phyloP scores from a whole-genome alignment of 2,888 invertebrate species.

The Perizoma affinitatum region DNA sequence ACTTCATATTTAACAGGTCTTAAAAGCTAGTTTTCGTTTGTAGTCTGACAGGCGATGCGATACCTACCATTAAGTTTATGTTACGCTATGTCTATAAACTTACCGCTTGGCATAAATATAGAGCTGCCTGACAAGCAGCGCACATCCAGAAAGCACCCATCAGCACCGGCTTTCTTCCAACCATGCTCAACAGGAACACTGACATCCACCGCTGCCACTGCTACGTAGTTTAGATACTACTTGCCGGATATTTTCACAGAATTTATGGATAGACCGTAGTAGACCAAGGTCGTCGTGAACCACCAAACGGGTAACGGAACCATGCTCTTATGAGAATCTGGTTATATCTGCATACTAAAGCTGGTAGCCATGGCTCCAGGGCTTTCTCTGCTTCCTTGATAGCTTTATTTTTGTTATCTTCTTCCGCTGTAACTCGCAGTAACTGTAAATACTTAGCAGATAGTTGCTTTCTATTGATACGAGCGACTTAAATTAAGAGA shows the following conservation, averaged over 20 bases:
- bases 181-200: slow-evolving; percentile 80
- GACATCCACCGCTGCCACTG: slow-evolving; percentile 82
- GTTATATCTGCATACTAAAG: slow-evolving; percentile 58
- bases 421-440: slow-evolving; percentile 52
- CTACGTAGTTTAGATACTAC: slow-evolving; percentile 85
- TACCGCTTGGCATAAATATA: slow-evolving; percentile 79
- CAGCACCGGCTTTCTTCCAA: slow-evolving; percentile 84
- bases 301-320: slow-evolving; percentile 82
- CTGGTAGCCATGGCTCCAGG: slow-evolving; percentile 62
- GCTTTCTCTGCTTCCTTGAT: slow-evolving; percentile 40
- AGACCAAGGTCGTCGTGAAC: slow-evolving; percentile 86
- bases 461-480: slow-evolving; percentile 78
- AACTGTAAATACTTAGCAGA: slow-evolving; percentile 60
- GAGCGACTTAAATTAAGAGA: slow-evolving; percentile 85
- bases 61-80: no score
- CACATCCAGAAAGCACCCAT: slow-evolving; percentile 83
- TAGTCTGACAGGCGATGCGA: no score
- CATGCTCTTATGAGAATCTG: slow-evolving; percentile 50
- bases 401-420: slow-evolving; percentile 49
- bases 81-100: slow-evolving; percentile 22
- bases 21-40: no score
- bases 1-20: no score
- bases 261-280: slow-evolving; percentile 86
- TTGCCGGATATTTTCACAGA: slow-evolving; percentile 85
- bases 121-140: slow-evolving; percentile 82